Conservation (phyloP, 1,140 invertebrate species). For the Hycleus phaleratus region DNA sequence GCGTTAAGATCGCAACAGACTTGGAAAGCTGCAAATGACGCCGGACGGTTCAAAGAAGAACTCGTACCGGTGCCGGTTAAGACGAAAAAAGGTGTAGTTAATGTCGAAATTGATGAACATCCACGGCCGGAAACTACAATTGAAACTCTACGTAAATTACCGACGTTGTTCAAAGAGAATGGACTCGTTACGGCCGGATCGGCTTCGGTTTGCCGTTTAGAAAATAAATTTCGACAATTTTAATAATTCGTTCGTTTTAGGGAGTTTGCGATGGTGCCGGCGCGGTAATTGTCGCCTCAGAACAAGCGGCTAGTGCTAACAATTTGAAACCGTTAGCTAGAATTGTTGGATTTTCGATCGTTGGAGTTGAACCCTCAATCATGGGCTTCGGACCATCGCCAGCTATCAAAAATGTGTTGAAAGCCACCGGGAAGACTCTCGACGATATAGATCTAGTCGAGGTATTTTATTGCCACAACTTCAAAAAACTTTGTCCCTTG, state of each 20-base stretch:
- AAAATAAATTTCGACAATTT: conserved; percentile 11
- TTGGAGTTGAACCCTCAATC: conserved; percentile 79
- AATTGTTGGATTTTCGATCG: conserved; percentile 64
- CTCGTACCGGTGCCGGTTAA: conserved; percentile 81
- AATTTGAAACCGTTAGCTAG: conserved; percentile 72
- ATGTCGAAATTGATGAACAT: conserved; percentile 87
- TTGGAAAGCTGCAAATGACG: conserved; percentile 84
- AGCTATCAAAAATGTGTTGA: conserved; percentile 77
- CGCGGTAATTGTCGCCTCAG: conserved; percentile 81
- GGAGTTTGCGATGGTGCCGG: conserved; percentile 95
- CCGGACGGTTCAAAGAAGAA: conserved; percentile 84
- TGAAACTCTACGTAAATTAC: conserved; percentile 75
- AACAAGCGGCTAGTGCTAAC: conserved; percentile 76
- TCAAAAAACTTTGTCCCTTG: no score
- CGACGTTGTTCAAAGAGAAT: conserved; percentile 91
- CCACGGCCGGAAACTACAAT: conserved; percentile 81
- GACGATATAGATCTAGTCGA: conserved; percentile 90
- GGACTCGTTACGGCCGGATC: conserved; percentile 93
- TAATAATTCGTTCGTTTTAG: conserved; percentile 41
- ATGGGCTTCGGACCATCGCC: conserved; percentile 91
- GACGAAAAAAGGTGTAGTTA: conserved; percentile 70
- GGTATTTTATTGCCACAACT: conserved; percentile 45
- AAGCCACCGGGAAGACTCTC: conserved; percentile 63
- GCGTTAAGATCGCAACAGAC: conserved; percentile 74
- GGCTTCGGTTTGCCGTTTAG: conserved; percentile 68